phyloP scores from a whole-genome alignment of 2,113 vertebrate genomes.

The Ciconia stormi region DNA sequence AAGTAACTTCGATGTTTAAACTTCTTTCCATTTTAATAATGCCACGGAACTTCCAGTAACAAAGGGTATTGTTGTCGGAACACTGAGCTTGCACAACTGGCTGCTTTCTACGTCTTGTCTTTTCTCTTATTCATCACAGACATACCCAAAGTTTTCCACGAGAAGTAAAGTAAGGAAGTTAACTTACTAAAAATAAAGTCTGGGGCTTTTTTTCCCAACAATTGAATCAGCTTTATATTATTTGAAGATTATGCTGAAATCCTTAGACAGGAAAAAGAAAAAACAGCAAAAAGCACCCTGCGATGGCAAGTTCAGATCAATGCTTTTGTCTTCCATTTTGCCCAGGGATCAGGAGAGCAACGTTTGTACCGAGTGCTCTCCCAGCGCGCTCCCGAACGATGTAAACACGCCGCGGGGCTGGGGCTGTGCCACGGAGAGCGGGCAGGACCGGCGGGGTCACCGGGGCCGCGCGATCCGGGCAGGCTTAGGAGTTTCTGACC shows the following conservation, averaged over 20 bases:
- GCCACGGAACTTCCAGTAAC: neutral
- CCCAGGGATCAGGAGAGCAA: neutral
- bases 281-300: neutral
- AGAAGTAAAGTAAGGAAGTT: neutral
- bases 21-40: neutral
- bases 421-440: neutral
- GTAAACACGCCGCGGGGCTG: neutral
- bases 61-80: conserved; percentile 20
- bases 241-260: neutral
- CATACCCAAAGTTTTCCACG: conserved; percentile 1
- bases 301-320: neutral
- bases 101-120: neutral
- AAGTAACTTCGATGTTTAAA: neutral
- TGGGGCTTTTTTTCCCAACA: neutral
- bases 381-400: neutral
- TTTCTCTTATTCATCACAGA: neutral
- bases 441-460: neutral
- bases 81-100: conserved; percentile 6
- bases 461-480: neutral
- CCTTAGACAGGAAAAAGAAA: rapidly evolving
- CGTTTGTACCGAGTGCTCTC: neutral
- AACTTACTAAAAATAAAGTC: neutral
- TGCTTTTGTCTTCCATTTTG: conserved; percentile 58
- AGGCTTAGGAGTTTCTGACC: conserved; percentile 2
- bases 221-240: neutral